Conservation (phyloP, 2,888 invertebrate genomes). For the Anthrax anthrax region DNA sequence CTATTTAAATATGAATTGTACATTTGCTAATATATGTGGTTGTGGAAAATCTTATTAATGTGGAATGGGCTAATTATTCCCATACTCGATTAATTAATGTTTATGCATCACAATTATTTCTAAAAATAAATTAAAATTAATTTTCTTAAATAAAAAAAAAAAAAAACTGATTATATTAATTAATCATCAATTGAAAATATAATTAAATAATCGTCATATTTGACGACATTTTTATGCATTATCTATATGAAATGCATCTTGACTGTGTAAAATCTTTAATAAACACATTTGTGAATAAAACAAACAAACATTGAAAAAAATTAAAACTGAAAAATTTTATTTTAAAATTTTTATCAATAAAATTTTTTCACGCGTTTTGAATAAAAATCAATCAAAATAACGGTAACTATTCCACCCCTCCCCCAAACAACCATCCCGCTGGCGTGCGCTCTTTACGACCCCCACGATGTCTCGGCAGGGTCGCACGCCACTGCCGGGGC, state of each 20-base stretch:
- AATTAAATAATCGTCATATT: background rate
- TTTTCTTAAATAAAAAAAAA: no score
- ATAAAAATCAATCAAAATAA: constrained; percentile 33
- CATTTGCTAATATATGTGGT: no score
- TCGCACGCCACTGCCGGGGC: constrained; percentile 39
- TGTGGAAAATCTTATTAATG: no score
- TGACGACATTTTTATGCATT: background rate
- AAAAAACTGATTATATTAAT: background rate
- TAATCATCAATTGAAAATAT: background rate
- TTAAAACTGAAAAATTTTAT: background rate
- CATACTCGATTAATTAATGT: no score
- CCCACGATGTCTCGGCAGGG: constrained; percentile 40
- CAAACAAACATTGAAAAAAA: background rate
- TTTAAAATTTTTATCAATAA: background rate
- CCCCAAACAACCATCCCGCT: constrained; percentile 38
- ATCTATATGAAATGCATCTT: constrained; percentile 8
- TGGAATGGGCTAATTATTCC: no score
- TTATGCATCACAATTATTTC: background rate
- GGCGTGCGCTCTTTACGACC: constrained; percentile 39
- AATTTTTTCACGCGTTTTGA: constrained; percentile 14
- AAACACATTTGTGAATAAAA: background rate
- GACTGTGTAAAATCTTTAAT: constrained; percentile 1
- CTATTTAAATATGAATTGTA: no score
- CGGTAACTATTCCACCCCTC: constrained; percentile 37
- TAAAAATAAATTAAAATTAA: background rate